Conservation (phyloP, 92 coral and sea anemone genomes). For the Phenganax stokvisi region DNA sequence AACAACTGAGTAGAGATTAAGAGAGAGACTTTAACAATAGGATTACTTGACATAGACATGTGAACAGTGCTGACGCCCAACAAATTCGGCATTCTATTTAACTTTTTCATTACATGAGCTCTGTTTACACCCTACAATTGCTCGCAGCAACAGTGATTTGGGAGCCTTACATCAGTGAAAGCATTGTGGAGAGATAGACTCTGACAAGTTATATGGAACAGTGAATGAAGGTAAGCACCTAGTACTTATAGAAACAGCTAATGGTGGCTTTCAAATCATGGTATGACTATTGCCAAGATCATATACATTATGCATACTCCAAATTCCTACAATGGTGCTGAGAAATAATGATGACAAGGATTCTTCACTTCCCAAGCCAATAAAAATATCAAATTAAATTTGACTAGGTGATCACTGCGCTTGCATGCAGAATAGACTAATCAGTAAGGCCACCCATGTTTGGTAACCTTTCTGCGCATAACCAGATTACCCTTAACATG, state of each 20-base stretch:
- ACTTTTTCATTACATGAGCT: constrained; percentile 1
- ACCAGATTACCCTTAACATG: too few species aligned
- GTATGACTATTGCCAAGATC: neutral
- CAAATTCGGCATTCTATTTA: constrained; percentile 26
- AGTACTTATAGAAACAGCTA: neutral
- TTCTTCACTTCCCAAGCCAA: too few species aligned
- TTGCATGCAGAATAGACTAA: too few species aligned
- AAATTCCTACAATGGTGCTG: neutral
- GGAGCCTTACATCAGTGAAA: too few species aligned
- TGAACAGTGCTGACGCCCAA: constrained; percentile 7
- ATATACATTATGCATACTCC: neutral
- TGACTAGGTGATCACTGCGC: too few species aligned
- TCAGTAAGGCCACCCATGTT: too few species aligned
- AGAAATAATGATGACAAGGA: neutral
- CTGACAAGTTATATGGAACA: neutral
- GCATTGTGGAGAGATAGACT: neutral
- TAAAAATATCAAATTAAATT: too few species aligned
- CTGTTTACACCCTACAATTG: neutral
- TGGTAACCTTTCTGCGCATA: too few species aligned
- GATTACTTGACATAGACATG: constrained; percentile 27
- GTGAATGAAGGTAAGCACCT: constrained; percentile 7
- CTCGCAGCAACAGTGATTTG: constrained; percentile 1
- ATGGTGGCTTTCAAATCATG: neutral
- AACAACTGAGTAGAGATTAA: constrained; percentile 10
- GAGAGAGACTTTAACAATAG: constrained; percentile 24